Conservation (phyloP, 2,113 vertebrate genomes). For the Xenus cinereus region DNA sequence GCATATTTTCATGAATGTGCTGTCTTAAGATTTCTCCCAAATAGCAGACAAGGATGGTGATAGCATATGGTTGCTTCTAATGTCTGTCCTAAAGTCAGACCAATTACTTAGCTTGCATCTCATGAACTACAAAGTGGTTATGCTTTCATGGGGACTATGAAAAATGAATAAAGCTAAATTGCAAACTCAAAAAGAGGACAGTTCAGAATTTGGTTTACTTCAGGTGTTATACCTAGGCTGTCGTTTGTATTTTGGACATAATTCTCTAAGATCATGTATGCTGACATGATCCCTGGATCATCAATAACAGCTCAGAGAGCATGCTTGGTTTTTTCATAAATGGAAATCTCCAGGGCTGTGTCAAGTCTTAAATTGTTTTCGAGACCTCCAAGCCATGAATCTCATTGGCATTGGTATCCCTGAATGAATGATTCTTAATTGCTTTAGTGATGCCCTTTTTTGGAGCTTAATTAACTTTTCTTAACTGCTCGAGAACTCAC, state of each 20-base stretch:
- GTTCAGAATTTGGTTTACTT: not conserved
- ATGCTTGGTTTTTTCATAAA: not conserved
- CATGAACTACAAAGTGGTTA: not conserved
- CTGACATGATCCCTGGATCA: not conserved
- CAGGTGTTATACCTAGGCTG: not conserved
- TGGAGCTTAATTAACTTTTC: not conserved
- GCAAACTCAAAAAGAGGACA: not conserved
- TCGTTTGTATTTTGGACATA: not conserved
- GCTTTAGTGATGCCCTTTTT: not conserved
- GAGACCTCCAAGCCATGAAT: not conserved
- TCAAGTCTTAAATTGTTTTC: not conserved
- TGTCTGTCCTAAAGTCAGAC: conserved; percentile 1
- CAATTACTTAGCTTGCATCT: not conserved
- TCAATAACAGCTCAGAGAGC: not conserved
- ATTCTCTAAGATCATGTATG: not conserved
- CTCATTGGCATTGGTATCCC: not conserved
- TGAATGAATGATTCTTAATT: not conserved
- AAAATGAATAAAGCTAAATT: not conserved
- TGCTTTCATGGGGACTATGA: not conserved
- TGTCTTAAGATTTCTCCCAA: not conserved
- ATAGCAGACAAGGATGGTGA: not conserved
- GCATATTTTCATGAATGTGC: not conserved
- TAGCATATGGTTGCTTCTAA: not conserved
- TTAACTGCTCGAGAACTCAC: not conserved
- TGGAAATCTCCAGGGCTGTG: not conserved